Evolutionary conservation across 2,797 vertebrate species (phyloP).

Genomic region (Tenualosa ilisha): DNA sequence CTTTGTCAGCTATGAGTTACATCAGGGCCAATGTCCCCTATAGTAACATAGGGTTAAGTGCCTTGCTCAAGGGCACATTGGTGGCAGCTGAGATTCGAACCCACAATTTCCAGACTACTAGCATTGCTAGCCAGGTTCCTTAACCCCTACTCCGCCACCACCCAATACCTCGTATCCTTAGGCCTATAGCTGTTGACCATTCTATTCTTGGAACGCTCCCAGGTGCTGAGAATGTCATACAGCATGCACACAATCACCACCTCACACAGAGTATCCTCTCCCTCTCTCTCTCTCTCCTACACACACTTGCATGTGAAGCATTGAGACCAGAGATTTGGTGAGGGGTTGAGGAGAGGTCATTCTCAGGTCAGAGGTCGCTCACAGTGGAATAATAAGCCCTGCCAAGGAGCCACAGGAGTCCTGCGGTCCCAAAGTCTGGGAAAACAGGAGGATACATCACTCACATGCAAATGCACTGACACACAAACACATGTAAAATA

Average conservation of each 20-base stretch:
- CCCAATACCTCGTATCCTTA: too few relatives aligned
- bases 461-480: background rate
- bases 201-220: too few relatives aligned
- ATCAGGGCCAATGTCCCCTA: too few relatives aligned
- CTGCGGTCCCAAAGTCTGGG: background rate
- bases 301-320: background rate
- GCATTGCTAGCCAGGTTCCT: too few relatives aligned
- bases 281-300: background rate
- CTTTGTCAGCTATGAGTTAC: too few relatives aligned
- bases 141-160: too few relatives aligned
- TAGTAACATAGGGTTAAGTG: too few relatives aligned
- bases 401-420: background rate
- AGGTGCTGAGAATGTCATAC: too few relatives aligned
- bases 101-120: too few relatives aligned
- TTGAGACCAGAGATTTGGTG: background rate
- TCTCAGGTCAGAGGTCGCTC: background rate
- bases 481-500: background rate
- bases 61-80: too few relatives aligned
- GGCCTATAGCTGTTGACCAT: too few relatives aligned
- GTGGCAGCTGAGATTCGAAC: too few relatives aligned
- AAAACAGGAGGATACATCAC: conserved; percentile 13
- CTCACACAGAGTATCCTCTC: background rate
- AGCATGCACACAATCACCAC: background rate
- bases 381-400: background rate
- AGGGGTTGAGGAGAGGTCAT: background rate